A percentile compares a stretch with the other conserved stretches of the same genome.
These are phyloP conservation scores for Tenthredo amoena DNA, from an alignment of 2,888 invertebrate species.

Conservation along the genomic window DNA sequence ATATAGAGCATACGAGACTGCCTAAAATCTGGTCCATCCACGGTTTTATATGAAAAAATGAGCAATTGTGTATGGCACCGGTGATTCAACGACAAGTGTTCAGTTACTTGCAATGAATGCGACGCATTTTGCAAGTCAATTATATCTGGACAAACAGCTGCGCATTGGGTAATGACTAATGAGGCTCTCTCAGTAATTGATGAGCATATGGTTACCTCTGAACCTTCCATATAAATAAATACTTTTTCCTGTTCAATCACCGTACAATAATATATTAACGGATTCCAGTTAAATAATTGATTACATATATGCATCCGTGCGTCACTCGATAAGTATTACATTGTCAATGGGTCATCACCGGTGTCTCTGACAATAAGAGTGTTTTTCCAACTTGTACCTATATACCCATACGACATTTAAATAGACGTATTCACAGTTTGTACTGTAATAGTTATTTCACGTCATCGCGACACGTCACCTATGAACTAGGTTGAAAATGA, in stretches of 20 bases:
- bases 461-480: conserved; percentile 2
- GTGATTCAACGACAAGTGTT: background rate
- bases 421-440: background rate
- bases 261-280: background rate
- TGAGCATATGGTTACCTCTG: background rate
- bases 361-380: background rate
- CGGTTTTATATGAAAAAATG: background rate
- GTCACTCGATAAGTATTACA: background rate
- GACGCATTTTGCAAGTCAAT: background rate
- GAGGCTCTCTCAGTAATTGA: background rate
- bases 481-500: background rate
- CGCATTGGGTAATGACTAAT: background rate
- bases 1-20: background rate
- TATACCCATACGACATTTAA: background rate
- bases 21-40: background rate
- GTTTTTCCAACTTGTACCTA: background rate
- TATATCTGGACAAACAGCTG: background rate
- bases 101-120: background rate
- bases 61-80: background rate
- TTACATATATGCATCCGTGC: background rate
- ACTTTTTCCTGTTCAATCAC: background rate
- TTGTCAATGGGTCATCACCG: background rate
- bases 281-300: background rate
- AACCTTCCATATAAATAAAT: background rate
- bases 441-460: background rate